Evolutionary conservation across 2,888 invertebrate species (phyloP), one percentile per base, ranked within the genome.

Genomic region (Gastrophysa polygoni): DNA sequence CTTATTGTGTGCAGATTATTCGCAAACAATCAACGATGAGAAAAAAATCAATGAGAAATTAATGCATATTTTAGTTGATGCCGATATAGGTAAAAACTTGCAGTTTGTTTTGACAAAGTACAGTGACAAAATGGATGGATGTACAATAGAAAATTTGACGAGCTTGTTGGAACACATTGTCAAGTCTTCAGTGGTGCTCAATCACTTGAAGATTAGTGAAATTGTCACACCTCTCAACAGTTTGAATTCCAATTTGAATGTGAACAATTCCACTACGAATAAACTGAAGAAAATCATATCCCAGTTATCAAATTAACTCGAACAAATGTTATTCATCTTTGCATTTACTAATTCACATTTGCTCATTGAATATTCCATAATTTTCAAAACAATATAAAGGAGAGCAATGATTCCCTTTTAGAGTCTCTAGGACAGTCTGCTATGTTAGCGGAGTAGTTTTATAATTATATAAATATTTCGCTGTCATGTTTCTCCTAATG

Each of bases 1-100:
- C 68, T 85, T 92, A 38, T 81, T 92, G 8, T 81, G 82, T 28
- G 76, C 79, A 0, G 79, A 81, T 50, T 78, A 78, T 57, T 72
- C 80, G 2, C 38, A 57, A 43, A 20, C 28, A n/a, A 10, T 20
- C 8, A 14, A 43, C 7, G 24, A 56, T 47, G 16, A 59, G 5
- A 58, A 63, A 47, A 44, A 48, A 47, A 65, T 65, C 17, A 64
- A 63, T 43, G 17, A 54, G 16, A 43, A 56, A 7, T 46, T 63
- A 6, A 43, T 69, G 24, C 63, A 72, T 18, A 65, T 70, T 43
- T 55, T 80, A 18, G 61, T 78, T 32, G 68, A 75, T 18, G 75
- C 79, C 0, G 75, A 78, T 61, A 71, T 80, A 44, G 79, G 78
- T 14, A 79, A 80, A 72, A 72, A 77, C 69, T 57, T 80, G n/a